Evolutionary conservation across 2,113 vertebrate genomes (phyloP).

Genomic region (Gnathonemus longibarbis): DNA sequence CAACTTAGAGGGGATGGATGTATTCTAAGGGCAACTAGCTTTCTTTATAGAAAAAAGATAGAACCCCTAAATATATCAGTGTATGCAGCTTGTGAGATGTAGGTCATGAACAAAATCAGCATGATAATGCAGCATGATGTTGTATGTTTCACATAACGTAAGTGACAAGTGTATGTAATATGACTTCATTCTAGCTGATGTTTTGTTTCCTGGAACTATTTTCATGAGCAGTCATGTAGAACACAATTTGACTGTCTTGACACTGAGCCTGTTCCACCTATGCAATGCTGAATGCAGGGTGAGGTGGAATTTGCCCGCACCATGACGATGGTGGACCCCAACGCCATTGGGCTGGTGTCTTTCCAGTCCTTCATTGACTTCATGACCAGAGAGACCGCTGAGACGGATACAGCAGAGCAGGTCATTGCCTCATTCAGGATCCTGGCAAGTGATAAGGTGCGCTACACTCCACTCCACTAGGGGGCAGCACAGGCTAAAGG

Average conservation of each 20-base stretch:
- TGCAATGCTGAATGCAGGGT: slow-evolving; percentile 52
- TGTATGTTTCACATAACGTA: not conserved
- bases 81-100: not conserved
- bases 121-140: not conserved
- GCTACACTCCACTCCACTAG: not conserved
- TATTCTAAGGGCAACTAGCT: not conserved
- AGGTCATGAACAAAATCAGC: not conserved
- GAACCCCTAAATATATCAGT: not conserved
- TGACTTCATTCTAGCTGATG: not conserved
- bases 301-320: slow-evolving; percentile 88
- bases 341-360: slow-evolving; percentile 72
- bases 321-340: slow-evolving; percentile 88
- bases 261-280: not conserved
- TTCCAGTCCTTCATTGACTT: slow-evolving; percentile 98
- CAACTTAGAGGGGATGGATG: not conserved
- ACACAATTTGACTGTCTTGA: not conserved
- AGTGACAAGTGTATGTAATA: not conserved
- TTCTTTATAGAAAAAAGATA: not conserved
- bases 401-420: slow-evolving; percentile 89
- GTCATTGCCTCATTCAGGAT: slow-evolving; percentile 92
- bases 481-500: not conserved
- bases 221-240: not conserved
- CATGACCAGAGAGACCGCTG: slow-evolving; percentile 88
- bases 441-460: slow-evolving; percentile 88
- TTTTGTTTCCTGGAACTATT: not conserved